Base-by-base conservation (phyloP, 2,888 invertebrate genomes). In the Masnerella sp. region DNA sequence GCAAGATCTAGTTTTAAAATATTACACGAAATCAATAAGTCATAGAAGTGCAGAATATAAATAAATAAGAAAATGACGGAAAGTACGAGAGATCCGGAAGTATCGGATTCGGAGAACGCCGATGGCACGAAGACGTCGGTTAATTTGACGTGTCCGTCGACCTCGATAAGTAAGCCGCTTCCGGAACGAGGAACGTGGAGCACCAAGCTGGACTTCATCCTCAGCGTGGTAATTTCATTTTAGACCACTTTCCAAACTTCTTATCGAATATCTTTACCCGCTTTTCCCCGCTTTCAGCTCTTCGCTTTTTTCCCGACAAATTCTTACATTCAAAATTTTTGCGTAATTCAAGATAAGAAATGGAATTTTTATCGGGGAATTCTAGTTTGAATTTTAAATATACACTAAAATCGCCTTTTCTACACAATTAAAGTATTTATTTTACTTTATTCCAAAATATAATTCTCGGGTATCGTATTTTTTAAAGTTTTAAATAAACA, bases 181-280 rank as follows among this genome's bases (percentile, higher is more conserved):
- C 95, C 95, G 0, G 95, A 95, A 78, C 91, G 97, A 88, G 97
- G 96, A 71, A 91, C 94, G 64, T 97, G 97, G 97, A 93, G 91
- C 69, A 95, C 93, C 80, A 96, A 97, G 88, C 88, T 96, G 82
- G 97, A 97, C 88, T 97, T 97, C 88, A 96, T 97, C 83, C 91
- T 97, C 83, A 96, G 96, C 54, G 96, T 96, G 81, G 94, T 87
- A 83, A 79, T 76, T 70, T 67, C 28, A 52, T 45, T 68, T 74
- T 36, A 8, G 61, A 54, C 20, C 15, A 52, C 52, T 47, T 58
- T 54, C 12, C 38, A 62, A 52, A 34, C 42, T 68, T 54, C 52
- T 67, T 62, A 52, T n/a, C 7, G 25, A 52, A 30, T 43, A 42
- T 8, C 51, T 36, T 36, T 49, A 7, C 7, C 7, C 1, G 14